Conservation (phyloP, 2,888 invertebrate species). For the Neoitamus cyanurus region DNA sequence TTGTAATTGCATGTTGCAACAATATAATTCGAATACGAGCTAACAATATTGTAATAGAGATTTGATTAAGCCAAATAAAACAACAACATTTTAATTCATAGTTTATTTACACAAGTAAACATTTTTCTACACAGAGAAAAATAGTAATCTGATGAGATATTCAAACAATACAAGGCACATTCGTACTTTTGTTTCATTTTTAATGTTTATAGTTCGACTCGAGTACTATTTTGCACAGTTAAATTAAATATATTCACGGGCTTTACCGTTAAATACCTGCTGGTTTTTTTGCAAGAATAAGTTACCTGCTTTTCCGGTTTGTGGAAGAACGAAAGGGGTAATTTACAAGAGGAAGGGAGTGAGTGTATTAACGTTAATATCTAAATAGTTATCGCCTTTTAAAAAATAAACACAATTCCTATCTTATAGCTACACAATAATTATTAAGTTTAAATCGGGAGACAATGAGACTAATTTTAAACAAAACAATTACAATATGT, state of each 20-base stretch:
- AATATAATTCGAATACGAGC: no score
- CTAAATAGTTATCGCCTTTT: background rate
- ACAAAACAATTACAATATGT: slow-evolving; percentile 40
- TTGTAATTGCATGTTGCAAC: no score
- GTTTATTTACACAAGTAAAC: slow-evolving; percentile 38
- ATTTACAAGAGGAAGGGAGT: slow-evolving; percentile 26
- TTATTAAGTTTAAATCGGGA: slow-evolving; percentile 28
- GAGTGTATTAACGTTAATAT: slow-evolving; percentile 13
- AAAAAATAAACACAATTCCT: slow-evolving; percentile 40
- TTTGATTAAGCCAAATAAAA: background rate
- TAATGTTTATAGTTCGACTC: background rate
- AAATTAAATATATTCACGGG: background rate
- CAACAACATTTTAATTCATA: background rate
- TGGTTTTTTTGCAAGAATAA: slow-evolving; percentile 2
- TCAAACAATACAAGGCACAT: slow-evolving; percentile 27
- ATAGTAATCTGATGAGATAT: slow-evolving; percentile 28
- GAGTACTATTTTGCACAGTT: background rate
- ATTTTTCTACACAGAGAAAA: slow-evolving; percentile 38
- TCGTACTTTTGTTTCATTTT: slow-evolving; percentile 28
- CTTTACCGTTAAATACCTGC: background rate
- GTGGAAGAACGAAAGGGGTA: slow-evolving; percentile 3
- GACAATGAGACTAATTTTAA: slow-evolving; percentile 10
- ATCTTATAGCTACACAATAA: slow-evolving; percentile 13
- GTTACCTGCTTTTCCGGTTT: slow-evolving; percentile 12
- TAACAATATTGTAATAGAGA: no score